Conservation (phyloP, 2,113 vertebrate species). For the Cyanoliseus patagonus region DNA sequence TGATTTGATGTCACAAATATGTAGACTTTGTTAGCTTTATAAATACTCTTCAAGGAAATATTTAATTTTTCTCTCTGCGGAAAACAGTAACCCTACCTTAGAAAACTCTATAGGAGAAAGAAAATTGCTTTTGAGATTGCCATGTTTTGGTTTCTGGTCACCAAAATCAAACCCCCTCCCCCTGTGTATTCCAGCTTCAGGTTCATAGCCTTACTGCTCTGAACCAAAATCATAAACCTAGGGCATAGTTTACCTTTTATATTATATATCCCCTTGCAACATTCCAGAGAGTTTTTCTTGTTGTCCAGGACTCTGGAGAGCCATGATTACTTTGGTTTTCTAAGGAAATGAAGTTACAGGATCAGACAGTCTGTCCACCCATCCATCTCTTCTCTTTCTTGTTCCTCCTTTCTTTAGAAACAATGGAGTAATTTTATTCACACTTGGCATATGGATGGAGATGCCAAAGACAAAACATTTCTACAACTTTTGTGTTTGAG, state of each 20-base stretch:
- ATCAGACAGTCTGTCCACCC: neutral
- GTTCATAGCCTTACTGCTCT: neutral
- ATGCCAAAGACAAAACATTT: neutral
- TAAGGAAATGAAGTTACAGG: neutral
- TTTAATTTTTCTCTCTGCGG: neutral
- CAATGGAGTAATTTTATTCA: neutral
- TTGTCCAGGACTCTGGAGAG: neutral
- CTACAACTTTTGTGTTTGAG: neutral
- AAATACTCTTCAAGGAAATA: constrained; percentile 31
- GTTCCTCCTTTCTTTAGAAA: neutral
- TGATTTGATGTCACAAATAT: constrained; percentile 35
- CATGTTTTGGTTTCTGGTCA: neutral
- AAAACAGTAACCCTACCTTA: constrained; percentile 5
- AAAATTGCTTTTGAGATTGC: neutral
- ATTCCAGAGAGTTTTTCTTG: neutral
- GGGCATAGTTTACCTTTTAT: neutral
- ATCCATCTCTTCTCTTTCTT: neutral
- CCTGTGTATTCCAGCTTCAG: neutral
- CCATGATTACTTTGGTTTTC: neutral
- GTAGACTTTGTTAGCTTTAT: constrained; percentile 11
- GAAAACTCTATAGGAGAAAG: neutral
- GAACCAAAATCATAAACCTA: neutral
- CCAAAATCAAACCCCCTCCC: neutral
- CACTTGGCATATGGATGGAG: neutral
- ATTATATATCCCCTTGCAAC: neutral